A percentile compares a stretch with the other conserved stretches of the same genome.
Conservation (phyloP, 2,888 invertebrate species). For the Limnephilus lunatus region DNA sequence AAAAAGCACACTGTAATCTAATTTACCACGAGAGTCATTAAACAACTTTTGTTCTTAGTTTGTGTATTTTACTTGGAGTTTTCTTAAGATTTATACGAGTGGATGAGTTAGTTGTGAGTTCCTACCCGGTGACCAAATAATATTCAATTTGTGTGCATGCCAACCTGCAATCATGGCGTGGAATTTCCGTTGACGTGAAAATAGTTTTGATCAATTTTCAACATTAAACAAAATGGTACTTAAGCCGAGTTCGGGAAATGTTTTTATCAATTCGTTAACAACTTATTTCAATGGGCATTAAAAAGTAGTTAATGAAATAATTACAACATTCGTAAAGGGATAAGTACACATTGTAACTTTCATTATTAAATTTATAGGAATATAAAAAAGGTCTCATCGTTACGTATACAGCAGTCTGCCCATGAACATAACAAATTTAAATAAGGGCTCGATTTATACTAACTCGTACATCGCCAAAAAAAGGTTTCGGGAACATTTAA, state of each 20-base stretch:
- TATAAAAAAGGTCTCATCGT: slow-evolving; percentile 19
- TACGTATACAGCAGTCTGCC: background rate
- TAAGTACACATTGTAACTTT: background rate
- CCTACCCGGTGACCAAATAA: slow-evolving; percentile 50
- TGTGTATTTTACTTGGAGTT: background rate
- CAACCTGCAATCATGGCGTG: slow-evolving; percentile 57
- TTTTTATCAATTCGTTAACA: slow-evolving; percentile 43
- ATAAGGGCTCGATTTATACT: background rate
- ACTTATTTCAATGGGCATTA: slow-evolving; percentile 44
- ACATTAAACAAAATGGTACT: slow-evolving; percentile 56
- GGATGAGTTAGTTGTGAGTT: background rate
- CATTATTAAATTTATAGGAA: slow-evolving; percentile 17
- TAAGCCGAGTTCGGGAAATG: slow-evolving; percentile 38
- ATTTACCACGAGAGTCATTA: background rate
- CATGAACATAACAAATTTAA: background rate
- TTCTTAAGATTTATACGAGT: background rate
- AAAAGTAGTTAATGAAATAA: slow-evolving; percentile 35
- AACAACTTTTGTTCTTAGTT: background rate
- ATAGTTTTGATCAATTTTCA: slow-evolving; percentile 54
- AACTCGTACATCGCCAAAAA: background rate
- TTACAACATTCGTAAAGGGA: slow-evolving; percentile 18
- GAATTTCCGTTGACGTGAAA: slow-evolving; percentile 55
- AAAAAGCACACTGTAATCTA: background rate
- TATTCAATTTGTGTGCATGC: slow-evolving; percentile 65
- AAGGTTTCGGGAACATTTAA: background rate